Conservation (phyloP, 2,888 invertebrate genomes). For the Vesta saturnalis region DNA sequence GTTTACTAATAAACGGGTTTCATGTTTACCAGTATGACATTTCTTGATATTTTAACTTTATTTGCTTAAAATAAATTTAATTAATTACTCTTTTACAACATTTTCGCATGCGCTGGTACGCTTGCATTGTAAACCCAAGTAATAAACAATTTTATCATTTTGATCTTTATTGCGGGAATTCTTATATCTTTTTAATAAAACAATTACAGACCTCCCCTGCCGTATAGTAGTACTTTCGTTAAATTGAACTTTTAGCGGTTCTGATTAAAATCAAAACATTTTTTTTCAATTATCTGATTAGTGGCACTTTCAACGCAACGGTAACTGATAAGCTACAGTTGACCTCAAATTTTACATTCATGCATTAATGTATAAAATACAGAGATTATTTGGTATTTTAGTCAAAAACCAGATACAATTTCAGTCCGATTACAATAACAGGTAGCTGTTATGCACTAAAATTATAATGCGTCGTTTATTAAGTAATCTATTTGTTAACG, state of each 20-base stretch:
- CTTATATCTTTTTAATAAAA: neutral
- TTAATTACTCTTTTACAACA: too few relatives aligned
- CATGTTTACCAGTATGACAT: too few relatives aligned
- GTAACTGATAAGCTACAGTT: neutral
- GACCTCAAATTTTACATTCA: neutral
- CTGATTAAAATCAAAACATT: neutral
- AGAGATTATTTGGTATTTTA: neutral
- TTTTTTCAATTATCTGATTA: constrained; percentile 9
- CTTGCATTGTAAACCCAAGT: neutral
- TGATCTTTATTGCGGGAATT: neutral
- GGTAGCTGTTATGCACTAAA: too few relatives aligned
- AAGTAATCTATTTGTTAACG: constrained; percentile 4
- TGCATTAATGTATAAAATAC: constrained; percentile 1
- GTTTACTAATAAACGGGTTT: too few relatives aligned
- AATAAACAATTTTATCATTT: neutral
- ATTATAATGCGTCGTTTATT: neutral
- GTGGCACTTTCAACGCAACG: constrained; percentile 33
- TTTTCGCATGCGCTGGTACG: neutral
- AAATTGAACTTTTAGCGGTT: neutral
- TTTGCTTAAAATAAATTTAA: too few relatives aligned
- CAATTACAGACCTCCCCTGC: neutral
- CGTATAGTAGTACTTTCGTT: too few relatives aligned
- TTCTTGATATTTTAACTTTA: too few relatives aligned
- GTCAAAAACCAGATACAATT: too few relatives aligned
- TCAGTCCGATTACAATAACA: neutral